Evolutionary conservation across 2,797 vertebrate genomes (phyloP), one percentile per base, ranked within the genome.

Genomic region (Leuciscus waleckii): DNA sequence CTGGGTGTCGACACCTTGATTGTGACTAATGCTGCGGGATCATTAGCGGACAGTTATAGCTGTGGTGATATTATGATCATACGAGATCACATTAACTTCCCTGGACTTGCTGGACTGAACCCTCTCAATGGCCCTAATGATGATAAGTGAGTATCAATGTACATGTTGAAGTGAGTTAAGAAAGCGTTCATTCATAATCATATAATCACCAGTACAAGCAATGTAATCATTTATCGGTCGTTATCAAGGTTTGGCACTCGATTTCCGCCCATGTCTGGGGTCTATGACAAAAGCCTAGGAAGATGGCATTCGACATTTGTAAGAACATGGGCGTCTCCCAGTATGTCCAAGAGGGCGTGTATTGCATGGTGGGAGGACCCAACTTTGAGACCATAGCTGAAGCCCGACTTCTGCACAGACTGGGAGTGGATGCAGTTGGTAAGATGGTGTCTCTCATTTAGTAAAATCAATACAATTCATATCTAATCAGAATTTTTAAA

Each of bases 31-130:
- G 96, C 96, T 7, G 96, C 96, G 0, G 96, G 96, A 41, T 95
- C 95, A 77, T 88, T 97, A 91, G 93, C 94, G 0, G 95, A 96
- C 26, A 90, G 86, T 16, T 93, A 95, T 88, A 91, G 84, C 16
- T 91, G 93, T 6, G 96, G 96, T 67, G 95, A 97, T 90, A 93
- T 97, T 90, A 97, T 97, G 96, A 92, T 97, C 87, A 96, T 97
- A 90, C 94, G 93, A 88, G 96, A 97, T 88, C 96, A 97, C 88
- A 81, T 97, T 70, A 96, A 96, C 90, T 92, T 96, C 87, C 95
- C 95, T 0, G 96, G 96, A 68, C 17, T 97, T 70, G 91, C 92
- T 0, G 95, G 96, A 16, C 88, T 96, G 68, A 95, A 95, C 88
- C 96, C 96, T 0, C 93, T 97, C 26, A 89, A 75, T 2, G 96